phyloP scores from a whole-genome alignment of 2,113 vertebrate species.

The Pangasianodon gigas region DNA sequence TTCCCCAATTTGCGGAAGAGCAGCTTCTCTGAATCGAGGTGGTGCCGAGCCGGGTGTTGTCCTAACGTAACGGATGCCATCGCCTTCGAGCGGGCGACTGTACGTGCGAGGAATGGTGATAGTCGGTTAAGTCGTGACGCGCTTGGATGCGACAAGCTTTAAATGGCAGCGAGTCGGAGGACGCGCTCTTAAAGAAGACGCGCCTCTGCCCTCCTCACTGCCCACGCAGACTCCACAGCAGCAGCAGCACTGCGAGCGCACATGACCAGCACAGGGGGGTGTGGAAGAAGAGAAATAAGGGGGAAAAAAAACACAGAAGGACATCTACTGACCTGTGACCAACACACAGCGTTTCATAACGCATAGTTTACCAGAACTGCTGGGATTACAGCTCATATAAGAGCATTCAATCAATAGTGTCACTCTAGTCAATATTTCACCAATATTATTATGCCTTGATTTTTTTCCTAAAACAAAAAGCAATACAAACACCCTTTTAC shows the following conservation, averaged over 20 bases:
- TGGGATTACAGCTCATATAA: not conserved
- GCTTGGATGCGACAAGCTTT: constrained; percentile 37
- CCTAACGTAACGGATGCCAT: constrained; percentile 82
- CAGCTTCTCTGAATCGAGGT: constrained; percentile 62
- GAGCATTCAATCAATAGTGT: not conserved
- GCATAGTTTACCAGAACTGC: not conserved
- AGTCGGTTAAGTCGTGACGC: constrained; percentile 60
- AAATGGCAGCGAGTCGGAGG: constrained; percentile 47
- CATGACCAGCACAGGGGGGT: not conserved
- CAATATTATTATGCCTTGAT: not conserved
- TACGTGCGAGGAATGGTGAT: constrained; percentile 60
- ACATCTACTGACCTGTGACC: not conserved
- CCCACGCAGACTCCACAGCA: not conserved
- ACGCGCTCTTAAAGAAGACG: constrained; percentile 60
- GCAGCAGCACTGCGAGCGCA: not conserved
- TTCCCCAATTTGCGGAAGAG: constrained; percentile 63
- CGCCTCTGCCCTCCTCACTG: not conserved
- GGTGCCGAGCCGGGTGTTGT: constrained; percentile 71
- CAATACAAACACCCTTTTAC: not conserved
- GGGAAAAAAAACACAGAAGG: no score
- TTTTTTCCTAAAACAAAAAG: not conserved
- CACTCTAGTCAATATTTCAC: not conserved
- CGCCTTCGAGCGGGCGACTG: constrained; percentile 33
- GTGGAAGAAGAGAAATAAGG: not conserved
- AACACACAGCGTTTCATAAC: not conserved